Base-by-base conservation (phyloP, 2,113 vertebrate species). In the Fulmarus glacialis region DNA sequence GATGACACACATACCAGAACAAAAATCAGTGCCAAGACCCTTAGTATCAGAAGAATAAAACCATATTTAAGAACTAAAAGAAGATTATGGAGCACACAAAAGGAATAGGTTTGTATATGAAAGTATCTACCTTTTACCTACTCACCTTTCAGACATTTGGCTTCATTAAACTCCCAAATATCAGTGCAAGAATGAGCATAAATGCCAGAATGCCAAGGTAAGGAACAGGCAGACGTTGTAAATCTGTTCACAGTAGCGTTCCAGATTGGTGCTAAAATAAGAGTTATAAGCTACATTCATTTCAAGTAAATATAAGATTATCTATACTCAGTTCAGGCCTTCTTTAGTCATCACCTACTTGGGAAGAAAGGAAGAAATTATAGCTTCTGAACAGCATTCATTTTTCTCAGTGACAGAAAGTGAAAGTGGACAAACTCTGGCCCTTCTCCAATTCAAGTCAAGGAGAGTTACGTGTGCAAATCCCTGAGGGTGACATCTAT, bases 261-360 rank as follows among this genome's bases (percentile, higher is more conserved):
- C 92, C 96, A 97, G 93, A 95, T 70, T 82, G 92, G 34, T 80
- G 74, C 87, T 95, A 96, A 96, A 97, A 91, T 93, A 94, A 95
- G 94, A 96, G 40, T 86, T 93, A 64, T 50, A 78, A 96, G 74
- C 67, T 88, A 86, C 74, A 70, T 82, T 95, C 30, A 50, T 84
- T 94, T 67, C 48, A 82, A 94, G 78, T 87, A 94, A 97, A 91
- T 80, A 75, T 45, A 87, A 93, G 77, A 82, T 79, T 62, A 94
- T 91, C 86, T 94, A 48, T 40, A 71, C 72, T 74, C 80, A 74
- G 73, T 66, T 96, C 83, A 95, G 92, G 48, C 80, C 71, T 92
- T 88, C 92, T 92, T 87, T 84, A 97, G 70, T 87, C 66, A 93
- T 74, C 80, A 63, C 82, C 77, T 87, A 2, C 55, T 89, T 48